Percentiles rank a stretch among this genome's conserved stretches.
phyloP scores from a whole-genome alignment of 2,113 vertebrate species.

The Etia nguti region DNA sequence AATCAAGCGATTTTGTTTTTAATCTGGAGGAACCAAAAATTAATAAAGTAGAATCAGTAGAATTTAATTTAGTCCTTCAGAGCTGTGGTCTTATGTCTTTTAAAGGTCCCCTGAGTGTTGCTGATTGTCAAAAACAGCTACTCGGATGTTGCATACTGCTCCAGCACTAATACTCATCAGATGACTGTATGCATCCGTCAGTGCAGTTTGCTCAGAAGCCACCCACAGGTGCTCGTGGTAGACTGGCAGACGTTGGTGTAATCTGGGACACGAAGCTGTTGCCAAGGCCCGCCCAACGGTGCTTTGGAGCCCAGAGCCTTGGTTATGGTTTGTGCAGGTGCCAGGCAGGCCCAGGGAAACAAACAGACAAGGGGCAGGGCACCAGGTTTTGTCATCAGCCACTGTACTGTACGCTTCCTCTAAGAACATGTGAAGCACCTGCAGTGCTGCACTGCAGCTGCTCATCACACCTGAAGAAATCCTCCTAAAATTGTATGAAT shows the following conservation, averaged over 20 bases:
- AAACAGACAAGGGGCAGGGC: neutral
- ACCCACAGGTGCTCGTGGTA: conserved; percentile 12
- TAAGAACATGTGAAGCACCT: neutral
- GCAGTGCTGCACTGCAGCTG: neutral
- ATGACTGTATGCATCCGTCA: neutral
- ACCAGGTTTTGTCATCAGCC: neutral
- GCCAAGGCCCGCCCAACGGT: conserved; percentile 17
- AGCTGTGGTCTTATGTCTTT: neutral
- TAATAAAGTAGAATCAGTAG: neutral
- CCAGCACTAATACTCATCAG: neutral
- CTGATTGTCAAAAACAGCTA: neutral
- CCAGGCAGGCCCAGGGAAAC: neutral
- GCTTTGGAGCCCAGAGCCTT: neutral
- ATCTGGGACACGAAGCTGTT: conserved; percentile 15
- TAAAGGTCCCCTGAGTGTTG: neutral
- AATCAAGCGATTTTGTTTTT: neutral
- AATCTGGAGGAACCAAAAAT: neutral
- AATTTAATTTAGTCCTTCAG: neutral
- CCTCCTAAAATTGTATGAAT: neutral
- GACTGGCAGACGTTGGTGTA: conserved; percentile 12
- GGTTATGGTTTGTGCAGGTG: conserved; percentile 14
- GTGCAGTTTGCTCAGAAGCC: neutral
- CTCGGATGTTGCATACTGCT: neutral
- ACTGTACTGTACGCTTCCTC: neutral
- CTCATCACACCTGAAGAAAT: neutral